Evolutionary conservation across 2,888 invertebrate species (phyloP), one percentile per base, ranked within the genome.

Genomic region (Ceraclea dissimilis): DNA sequence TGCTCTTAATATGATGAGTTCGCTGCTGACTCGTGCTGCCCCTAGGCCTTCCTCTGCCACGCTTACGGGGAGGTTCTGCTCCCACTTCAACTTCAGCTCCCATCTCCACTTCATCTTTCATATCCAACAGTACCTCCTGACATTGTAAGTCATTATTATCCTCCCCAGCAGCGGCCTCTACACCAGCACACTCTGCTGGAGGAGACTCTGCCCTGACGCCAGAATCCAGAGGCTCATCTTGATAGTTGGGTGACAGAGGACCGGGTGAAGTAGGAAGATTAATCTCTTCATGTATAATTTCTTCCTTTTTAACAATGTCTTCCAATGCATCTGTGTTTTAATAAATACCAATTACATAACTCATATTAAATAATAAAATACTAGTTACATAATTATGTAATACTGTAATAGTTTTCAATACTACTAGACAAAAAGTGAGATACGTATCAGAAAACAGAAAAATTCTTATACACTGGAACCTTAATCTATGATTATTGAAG

Each of bases 31-130:
- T 39, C 4, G 39, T 39, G 39, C 39, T 75, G 17, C 49, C 67
- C 10, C 75, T 66, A 0, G 77, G 76, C 18, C 77, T 63, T 0
- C 76, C 76, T 0, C 77, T 68, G 61, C 74, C 74, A 46, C 69
- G 64, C 57, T 69, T 67, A 39, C 39, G 39, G 52, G 74, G 72
- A 2, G 72, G 72, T 16, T 67, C 63, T 2, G 71, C 71, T 17
- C 67, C 65, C 2, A 59, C 59, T 51, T 59, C 59, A 20, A 59
- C 59, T 19, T 59, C 59, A 2, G 56, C 56, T 16, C 56, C 59
- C 19, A 52, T 39, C 49, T 52, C 49, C 16, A 52, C 47, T 31
- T 50, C 49, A n/a, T 34, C 33, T 34, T 48, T 17, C 17, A 22
- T 10, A 6, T 43, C 26, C 20, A 18, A 21, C 26, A 26, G 19